Percentiles rank a stretch among this genome's conserved stretches.
Evolutionary conservation across 2,797 vertebrate genomes (phyloP).

Genomic region (Chiroxiphia lanceolata): DNA sequence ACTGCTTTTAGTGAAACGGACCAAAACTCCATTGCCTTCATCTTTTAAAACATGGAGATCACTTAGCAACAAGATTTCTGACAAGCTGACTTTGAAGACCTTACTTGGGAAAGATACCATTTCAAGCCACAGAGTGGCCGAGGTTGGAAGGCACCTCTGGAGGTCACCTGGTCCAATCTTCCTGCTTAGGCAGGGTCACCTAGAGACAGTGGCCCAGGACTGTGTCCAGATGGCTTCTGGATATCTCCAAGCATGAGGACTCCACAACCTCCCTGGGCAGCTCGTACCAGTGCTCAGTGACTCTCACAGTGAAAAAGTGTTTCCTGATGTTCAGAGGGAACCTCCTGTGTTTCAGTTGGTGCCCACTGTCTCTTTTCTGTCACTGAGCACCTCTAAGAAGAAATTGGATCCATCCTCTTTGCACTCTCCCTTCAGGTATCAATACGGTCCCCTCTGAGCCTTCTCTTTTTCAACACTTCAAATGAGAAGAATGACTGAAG

Average conservation of each 20-base stretch:
- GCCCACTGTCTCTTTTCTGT: background rate
- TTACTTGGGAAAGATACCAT: background rate
- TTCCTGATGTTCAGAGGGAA: background rate
- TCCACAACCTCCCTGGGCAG: background rate
- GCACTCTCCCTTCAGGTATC: background rate
- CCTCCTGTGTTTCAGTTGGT: background rate
- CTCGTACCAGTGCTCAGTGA: background rate
- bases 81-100: background rate
- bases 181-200: background rate
- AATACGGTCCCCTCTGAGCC: background rate
- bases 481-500: background rate
- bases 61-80: background rate
- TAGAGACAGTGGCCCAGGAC: background rate
- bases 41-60: background rate
- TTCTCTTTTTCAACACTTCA: background rate
- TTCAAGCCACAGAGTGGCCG: background rate
- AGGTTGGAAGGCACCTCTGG: background rate
- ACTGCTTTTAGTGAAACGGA: background rate
- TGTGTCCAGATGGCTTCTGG: background rate
- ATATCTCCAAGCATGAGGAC: background rate
- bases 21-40: background rate
- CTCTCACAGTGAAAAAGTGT: background rate
- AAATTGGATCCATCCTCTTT: background rate
- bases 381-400: background rate
- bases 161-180: background rate